Base-by-base conservation (phyloP, 2,888 invertebrate genomes). In the Stegophylla sp. region DNA sequence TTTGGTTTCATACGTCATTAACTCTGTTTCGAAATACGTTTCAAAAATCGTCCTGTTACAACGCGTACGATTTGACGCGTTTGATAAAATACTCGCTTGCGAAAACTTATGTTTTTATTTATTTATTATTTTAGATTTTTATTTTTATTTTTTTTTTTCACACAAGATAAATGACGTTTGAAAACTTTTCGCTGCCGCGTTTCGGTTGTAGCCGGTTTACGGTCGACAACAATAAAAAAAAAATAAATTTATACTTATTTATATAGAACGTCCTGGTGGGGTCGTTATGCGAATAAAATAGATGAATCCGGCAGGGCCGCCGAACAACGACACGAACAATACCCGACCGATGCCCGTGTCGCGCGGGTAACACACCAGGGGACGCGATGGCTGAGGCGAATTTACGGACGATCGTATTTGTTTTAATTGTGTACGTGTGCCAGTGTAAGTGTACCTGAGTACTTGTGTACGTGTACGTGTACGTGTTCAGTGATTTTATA, bases 341-440 rank as follows among this genome's bases (percentile, higher is more conserved):
- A n/a, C n/a, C n/a, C n/a, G n/a, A n/a, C 43, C 72, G 45, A 59
- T 59, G 45, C 45, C 45, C 61, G 4, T 48, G 63, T 48, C 9
- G 20, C 51, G 34, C 7, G n/a, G n/a, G 28, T 66, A 48, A 73
- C 74, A 48, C 45, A 61, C 61, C 34, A 34, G 34, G 61, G 63
- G 48, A 63, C 28, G 48, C 20, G 23, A 20, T 7, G 1, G 53
- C 20, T 53, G 17, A 26, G 34, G 28, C 15, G 43, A 51, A n/a
- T n/a, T n/a, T 43, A 20, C 76, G 20, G 43, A 66, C 69, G 56
- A 43, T 28, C 56, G 77, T 45, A 69, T 56, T 77, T 59, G 77
- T 59, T 69, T 69, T 77, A 76, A 76, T 76, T 76, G 77, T 45
- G 77, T 59, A n/a, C n/a, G n/a, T n/a, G n/a, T n/a, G n/a, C n/a